Percentiles rank a stretch among this genome's conserved stretches.
Conservation (phyloP, 2,888 invertebrate genomes). For the Trypoxylon attenuatum region DNA sequence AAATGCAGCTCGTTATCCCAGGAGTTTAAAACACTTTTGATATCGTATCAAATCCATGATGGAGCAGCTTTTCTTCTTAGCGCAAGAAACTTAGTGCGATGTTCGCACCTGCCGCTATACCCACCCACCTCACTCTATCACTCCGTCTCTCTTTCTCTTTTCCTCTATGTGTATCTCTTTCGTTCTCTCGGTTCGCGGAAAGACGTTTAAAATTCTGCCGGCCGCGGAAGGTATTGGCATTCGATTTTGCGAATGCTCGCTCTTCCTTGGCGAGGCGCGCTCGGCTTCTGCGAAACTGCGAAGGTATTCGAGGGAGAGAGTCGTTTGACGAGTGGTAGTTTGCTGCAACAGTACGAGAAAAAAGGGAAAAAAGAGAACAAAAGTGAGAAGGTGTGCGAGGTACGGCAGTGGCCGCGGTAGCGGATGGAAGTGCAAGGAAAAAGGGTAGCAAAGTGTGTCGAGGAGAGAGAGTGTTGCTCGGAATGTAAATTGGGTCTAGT, state of each 20-base stretch:
- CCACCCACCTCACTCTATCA: too few species aligned
- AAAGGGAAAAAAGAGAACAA: neutral
- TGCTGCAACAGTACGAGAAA: neutral
- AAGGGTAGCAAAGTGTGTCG: neutral
- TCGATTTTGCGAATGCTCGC: constrained; percentile 31
- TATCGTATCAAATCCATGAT: constrained; percentile 7
- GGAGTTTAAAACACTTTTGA: neutral
- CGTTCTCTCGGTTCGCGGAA: too few species aligned
- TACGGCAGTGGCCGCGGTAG: neutral
- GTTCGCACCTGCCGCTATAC: constrained; percentile 6
- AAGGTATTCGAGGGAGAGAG: constrained; percentile 6
- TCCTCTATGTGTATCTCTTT: too few species aligned
- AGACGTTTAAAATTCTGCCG: constrained; percentile 29
- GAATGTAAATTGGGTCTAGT: constrained; percentile 52
- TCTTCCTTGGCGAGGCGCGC: neutral
- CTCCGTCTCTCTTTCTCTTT: too few species aligned
- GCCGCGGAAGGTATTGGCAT: constrained; percentile 31
- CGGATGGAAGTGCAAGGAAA: neutral
- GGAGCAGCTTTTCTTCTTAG: constrained; percentile 8
- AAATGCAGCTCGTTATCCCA: neutral
- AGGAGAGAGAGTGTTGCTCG: constrained; percentile 7
- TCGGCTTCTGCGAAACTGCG: constrained; percentile 4
- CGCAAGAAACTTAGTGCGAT: neutral
- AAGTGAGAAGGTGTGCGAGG: neutral
- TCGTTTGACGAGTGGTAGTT: constrained; percentile 22